Evolutionary conservation across 2,797 vertebrate genomes (phyloP).

Genomic region (Synanceia verrucosa): DNA sequence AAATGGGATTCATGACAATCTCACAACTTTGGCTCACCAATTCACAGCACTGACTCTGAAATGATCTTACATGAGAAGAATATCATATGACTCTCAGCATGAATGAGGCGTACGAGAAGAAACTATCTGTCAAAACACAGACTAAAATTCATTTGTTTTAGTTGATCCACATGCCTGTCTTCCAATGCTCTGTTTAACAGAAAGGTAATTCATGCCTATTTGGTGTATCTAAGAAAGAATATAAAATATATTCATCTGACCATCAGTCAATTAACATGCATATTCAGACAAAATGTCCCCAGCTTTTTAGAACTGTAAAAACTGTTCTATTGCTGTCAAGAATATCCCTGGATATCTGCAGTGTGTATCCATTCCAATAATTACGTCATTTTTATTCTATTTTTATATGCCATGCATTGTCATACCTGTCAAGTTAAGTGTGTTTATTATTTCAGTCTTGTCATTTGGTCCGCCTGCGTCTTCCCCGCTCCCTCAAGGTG

Average conservation of each 20-base stretch:
- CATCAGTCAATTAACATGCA: background rate
- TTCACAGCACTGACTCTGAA: conserved; percentile 48
- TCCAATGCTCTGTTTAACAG: background rate
- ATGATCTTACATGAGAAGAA: conserved; percentile 39
- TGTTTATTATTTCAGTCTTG: too few species aligned
- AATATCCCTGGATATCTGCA: too few species aligned
- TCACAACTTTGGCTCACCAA: conserved; percentile 43
- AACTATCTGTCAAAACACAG: conserved; percentile 19
- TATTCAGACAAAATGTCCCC: background rate
- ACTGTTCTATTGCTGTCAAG: too few species aligned
- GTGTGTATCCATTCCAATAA: too few species aligned
- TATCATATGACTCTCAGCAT: conserved; percentile 27
- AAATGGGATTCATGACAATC: conserved; percentile 65
- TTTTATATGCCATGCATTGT: too few species aligned
- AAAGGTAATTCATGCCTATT: background rate
- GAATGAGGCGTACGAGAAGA: conserved; percentile 5
- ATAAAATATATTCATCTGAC: background rate
- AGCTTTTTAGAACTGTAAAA: too few species aligned
- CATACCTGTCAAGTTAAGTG: too few species aligned
- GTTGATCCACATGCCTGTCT: background rate
- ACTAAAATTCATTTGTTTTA: conserved; percentile 9
- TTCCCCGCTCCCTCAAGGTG: too few species aligned
- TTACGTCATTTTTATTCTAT: too few species aligned
- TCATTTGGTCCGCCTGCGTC: too few species aligned
- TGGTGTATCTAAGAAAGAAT: background rate